A percentile compares a stretch with the other conserved stretches of the same genome.
These are phyloP conservation scores for Drosophila repletoides DNA, from an alignment of 1,140 invertebrate species.

Conservation along the genomic window DNA sequence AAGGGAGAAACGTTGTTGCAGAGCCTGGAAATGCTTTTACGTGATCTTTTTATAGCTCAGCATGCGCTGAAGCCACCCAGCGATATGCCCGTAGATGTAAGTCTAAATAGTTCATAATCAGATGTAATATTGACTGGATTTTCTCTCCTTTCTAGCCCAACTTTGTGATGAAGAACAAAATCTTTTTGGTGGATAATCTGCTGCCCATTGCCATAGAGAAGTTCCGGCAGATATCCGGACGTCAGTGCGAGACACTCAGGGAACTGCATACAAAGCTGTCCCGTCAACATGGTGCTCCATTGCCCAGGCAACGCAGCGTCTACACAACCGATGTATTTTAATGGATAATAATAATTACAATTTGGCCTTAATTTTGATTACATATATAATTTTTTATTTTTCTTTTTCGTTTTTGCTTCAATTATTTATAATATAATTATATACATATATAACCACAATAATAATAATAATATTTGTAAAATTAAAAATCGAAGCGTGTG, in stretches of 20 bases:
- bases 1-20: conserved; percentile 70
- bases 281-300: conserved; percentile 63
- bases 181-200: conserved; percentile 75
- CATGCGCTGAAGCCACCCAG: conserved; percentile 69
- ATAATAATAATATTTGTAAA: conserved; percentile 80
- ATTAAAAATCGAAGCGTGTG: conserved; percentile 81
- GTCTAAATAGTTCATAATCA: background rate
- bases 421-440: conserved; percentile 82
- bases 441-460: conserved; percentile 82
- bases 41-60: conserved; percentile 72
- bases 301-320: conserved; percentile 78
- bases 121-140: too few species aligned
- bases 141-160: conserved; percentile 77
- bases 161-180: conserved; percentile 79
- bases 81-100: conserved; percentile 76
- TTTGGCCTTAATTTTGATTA: conserved; percentile 75
- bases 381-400: conserved; percentile 81
- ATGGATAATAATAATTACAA: background rate
- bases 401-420: conserved; percentile 76
- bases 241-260: conserved; percentile 55
- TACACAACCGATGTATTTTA: conserved; percentile 81
- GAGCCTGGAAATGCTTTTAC: conserved; percentile 64
- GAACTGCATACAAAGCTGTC: conserved; percentile 66
- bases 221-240: conserved; percentile 65
- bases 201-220: conserved; percentile 75